Evolutionary conservation across 2,113 vertebrate species (phyloP).

Genomic region (Scalopus aquaticus): DNA sequence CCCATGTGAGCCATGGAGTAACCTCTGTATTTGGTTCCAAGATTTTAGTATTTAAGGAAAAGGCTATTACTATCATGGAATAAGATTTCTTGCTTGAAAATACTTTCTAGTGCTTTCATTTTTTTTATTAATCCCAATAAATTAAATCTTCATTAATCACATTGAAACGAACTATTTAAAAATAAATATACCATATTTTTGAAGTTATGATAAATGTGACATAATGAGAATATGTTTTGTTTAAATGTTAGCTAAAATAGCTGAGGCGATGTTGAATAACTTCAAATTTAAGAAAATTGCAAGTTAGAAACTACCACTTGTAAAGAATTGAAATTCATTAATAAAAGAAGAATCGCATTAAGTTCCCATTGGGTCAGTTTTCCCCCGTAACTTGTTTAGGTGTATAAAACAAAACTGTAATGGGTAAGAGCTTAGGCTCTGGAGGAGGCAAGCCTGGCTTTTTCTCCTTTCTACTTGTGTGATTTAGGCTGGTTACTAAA

Average conservation of each 20-base stretch:
- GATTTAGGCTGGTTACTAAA: not conserved
- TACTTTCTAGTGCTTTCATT: not conserved
- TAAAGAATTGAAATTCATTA: constrained; percentile 18
- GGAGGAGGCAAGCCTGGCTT: not conserved
- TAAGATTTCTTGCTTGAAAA: constrained; percentile 35
- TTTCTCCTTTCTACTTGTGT: not conserved
- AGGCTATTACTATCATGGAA: not conserved
- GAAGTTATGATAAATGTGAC: not conserved
- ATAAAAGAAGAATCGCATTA: not conserved
- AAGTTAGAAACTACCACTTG: constrained; percentile 15
- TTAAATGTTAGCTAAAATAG: constrained; percentile 34
- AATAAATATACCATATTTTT: constrained; percentile 7
- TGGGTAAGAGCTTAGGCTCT: not conserved
- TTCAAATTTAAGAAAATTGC: constrained; percentile 38
- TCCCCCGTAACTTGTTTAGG: not conserved
- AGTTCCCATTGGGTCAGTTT: not conserved
- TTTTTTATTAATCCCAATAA: not conserved
- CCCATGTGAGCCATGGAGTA: not conserved
- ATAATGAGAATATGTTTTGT: constrained; percentile 3
- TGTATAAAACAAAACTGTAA: not conserved
- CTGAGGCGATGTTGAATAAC: not conserved
- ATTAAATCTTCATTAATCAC: not conserved
- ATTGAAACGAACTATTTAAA: constrained; percentile 23
- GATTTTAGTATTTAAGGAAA: not conserved
- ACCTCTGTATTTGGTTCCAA: not conserved